Base-by-base conservation (phyloP, 2,888 invertebrate species). In the Empis stercorea region DNA sequence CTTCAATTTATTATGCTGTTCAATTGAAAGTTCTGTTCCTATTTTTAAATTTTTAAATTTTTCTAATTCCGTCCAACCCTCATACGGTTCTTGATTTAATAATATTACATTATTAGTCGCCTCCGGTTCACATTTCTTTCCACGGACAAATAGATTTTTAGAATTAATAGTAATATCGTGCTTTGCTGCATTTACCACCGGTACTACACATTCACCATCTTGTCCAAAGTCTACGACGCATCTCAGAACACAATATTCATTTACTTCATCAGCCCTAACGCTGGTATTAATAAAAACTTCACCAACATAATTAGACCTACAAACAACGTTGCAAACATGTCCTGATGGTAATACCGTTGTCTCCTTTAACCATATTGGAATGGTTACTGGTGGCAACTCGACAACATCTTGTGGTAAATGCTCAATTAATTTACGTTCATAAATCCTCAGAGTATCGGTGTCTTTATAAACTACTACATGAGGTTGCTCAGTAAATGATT, bases 401-500 rank as follows among this genome's bases (percentile, higher is more conserved):
- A 5, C 16, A 16, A 13, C 34, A 14, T 13, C 15, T 15, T 10
- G 10, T n/a, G 9, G 13, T 16, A n/a, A 10, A 11, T 7, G 11
- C 2, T 30, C 3, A 10, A 10, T 13, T 17, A 14, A 20, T 1
- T 36, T 39, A 15, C 44, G 39, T 23, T 36, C 10, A 14, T 42
- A 43, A 34, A 50, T 45, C 14, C 16, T 32, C 4, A 48, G 17
- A 3, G 30, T 27, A 11, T 36, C 11, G 9, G 42, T 16, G 13
- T 15, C 46, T 46, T 48, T 48, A 2, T 46, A 30, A 6, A 42
- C 48, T 17, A 46, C 20, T 3, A 50, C 39, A 27, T 48, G 39
- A 1, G 50, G 47, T 14, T 39, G 34, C 30, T 48, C 52, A 1
- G 47, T 49, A 13, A 46, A 50, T 2, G 44, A 45, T 30, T 47